Evolutionary conservation across 2,797 vertebrate genomes (phyloP).

Genomic region (Synaphobranchus kaupii): DNA sequence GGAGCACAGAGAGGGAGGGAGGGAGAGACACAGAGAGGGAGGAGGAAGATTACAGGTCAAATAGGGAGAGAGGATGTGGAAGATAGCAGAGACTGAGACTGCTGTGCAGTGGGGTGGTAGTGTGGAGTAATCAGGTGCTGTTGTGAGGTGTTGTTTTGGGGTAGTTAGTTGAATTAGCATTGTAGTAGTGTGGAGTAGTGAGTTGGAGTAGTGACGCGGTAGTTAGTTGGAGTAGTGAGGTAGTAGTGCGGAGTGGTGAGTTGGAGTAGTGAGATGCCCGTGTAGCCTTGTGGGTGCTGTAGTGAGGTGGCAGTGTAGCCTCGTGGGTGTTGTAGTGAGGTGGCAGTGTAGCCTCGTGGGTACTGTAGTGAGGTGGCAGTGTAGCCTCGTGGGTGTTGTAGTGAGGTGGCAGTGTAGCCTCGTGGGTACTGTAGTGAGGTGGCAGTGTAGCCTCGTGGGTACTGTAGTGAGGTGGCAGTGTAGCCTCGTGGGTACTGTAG

Average conservation of each 20-base stretch:
- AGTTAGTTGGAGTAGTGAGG: neutral
- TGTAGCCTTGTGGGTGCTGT: neutral
- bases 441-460: neutral
- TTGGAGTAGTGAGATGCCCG: neutral
- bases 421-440: neutral
- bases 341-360: no score
- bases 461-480: neutral
- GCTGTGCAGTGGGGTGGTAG: neutral
- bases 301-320: neutral
- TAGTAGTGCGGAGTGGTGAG: neutral
- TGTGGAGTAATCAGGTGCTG: neutral
- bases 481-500: neutral
- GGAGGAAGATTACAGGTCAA: neutral
- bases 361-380: neutral
- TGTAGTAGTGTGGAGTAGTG: neutral
- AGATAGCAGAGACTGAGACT: neutral
- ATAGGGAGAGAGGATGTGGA: neutral
- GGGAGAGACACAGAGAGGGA: neutral
- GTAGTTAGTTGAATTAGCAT: neutral
- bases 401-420: neutral
- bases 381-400: neutral
- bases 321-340: neutral
- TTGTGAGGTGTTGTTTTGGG: neutral
- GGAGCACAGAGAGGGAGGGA: neutral
- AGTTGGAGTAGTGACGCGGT: neutral